Percentiles rank a stretch among this genome's conserved stretches.
These are phyloP conservation scores for Sardinella longiceps DNA, from an alignment of 2,797 vertebrate genomes.

Conservation along the genomic window DNA sequence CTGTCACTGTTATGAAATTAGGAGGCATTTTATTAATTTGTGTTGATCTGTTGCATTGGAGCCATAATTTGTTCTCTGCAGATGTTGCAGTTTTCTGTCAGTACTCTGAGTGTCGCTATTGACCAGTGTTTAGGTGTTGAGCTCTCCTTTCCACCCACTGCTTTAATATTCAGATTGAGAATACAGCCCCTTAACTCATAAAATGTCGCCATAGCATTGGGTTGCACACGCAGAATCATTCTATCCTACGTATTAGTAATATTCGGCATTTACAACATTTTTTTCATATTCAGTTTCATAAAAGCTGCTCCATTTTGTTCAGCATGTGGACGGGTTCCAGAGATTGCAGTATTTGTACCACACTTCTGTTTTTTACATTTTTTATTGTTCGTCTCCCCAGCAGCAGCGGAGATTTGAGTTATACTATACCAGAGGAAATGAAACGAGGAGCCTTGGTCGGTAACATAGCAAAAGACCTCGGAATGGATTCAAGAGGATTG, in stretches of 20 bases:
- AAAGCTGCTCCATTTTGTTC: not conserved
- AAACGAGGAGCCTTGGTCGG: conserved; percentile 36
- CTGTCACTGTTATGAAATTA: too few species aligned
- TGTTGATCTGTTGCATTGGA: too few species aligned
- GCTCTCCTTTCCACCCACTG: not conserved
- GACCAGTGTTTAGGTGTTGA: conserved; percentile 11
- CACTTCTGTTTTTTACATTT: not conserved
- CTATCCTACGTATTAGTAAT: not conserved
- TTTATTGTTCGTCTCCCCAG: not conserved
- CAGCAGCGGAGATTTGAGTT: conserved; percentile 24
- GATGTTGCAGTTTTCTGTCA: too few species aligned
- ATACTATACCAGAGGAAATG: conserved; percentile 12
- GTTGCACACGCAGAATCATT: not conserved
- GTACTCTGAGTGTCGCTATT: conserved; percentile 52
- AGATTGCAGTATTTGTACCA: not conserved
- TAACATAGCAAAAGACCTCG: conserved; percentile 45
- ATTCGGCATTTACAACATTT: not conserved
- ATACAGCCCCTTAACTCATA: not conserved
- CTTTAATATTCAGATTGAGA: not conserved
- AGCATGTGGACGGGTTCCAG: not conserved
- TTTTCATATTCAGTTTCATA: not conserved
- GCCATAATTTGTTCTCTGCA: too few species aligned
- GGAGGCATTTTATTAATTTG: too few species aligned
- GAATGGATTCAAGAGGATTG: conserved; percentile 34
- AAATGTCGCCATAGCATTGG: not conserved